These are phyloP conservation scores for Myopa tessellatipennis DNA, from an alignment of 2,888 invertebrate genomes.

Conservation along the genomic window DNA sequence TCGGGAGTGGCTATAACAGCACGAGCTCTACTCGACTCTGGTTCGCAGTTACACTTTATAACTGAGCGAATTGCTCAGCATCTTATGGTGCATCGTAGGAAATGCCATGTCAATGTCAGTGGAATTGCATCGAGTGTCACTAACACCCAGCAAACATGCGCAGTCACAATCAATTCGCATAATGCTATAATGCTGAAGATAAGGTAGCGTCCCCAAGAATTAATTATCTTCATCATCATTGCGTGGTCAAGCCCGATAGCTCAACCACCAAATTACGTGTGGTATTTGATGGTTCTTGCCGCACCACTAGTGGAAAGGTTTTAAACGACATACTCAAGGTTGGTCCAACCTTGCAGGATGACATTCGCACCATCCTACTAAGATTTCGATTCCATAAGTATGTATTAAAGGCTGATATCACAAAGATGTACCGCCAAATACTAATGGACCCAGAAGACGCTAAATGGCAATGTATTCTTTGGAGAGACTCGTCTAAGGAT, in stretches of 20 bases:
- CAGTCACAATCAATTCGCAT: too few species aligned
- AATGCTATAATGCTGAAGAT: too few species aligned
- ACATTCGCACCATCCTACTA: conserved; percentile 11
- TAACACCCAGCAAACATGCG: background rate
- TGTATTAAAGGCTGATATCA: too few species aligned
- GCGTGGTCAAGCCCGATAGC: background rate
- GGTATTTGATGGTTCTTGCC: conserved; percentile 22
- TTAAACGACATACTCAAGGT: conserved; percentile 41
- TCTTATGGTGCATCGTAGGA: conserved; percentile 24
- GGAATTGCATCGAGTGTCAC: conserved; percentile 24
- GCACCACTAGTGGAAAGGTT: background rate
- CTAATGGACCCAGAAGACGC: too few species aligned
- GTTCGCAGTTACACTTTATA: conserved; percentile 34
- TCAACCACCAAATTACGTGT: conserved; percentile 17
- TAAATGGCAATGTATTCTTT: too few species aligned
- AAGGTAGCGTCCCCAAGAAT: background rate
- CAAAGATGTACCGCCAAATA: too few species aligned
- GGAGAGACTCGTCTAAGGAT: too few species aligned
- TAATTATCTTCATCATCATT: conserved; percentile 17
- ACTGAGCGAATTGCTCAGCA: conserved; percentile 35
- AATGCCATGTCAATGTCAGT: conserved; percentile 19
- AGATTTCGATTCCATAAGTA: too few species aligned
- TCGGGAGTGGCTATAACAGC: conserved; percentile 16
- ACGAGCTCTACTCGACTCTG: conserved; percentile 41
- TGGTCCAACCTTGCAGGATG: conserved; percentile 44